Evolutionary conservation across 2,888 invertebrate species (phyloP).

Genomic region (Pimpla rufipes): DNA sequence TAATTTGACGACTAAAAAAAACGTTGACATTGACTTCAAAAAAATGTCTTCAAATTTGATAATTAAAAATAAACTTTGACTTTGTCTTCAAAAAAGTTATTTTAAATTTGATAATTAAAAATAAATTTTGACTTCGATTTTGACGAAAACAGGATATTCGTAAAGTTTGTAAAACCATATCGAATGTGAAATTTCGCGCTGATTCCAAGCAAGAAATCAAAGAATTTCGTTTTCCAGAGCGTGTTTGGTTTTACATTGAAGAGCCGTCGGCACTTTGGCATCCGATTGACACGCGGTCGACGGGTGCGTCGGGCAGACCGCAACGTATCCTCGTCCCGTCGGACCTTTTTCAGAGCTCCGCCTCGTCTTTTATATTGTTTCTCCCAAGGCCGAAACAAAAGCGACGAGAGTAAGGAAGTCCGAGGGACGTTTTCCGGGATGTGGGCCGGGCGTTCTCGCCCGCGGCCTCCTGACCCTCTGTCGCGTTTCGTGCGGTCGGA

Average conservation of each 20-base stretch:
- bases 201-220: too few relatives aligned
- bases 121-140: too few relatives aligned
- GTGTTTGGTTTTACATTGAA: not conserved
- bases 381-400: constrained; percentile 35
- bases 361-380: constrained; percentile 62
- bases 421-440: constrained; percentile 44
- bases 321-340: constrained; percentile 39
- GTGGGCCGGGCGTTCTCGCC: constrained; percentile 46
- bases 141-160: too few relatives aligned
- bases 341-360: constrained; percentile 14
- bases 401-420: constrained; percentile 21
- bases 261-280: constrained; percentile 30
- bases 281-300: constrained; percentile 35
- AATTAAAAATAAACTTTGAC: too few relatives aligned
- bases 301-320: constrained; percentile 32
- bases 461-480: constrained; percentile 46
- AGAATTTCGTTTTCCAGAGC: too few relatives aligned
- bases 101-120: too few relatives aligned
- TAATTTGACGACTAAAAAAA: too few relatives aligned
- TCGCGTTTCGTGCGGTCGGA: constrained; percentile 43
- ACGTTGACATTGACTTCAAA: too few relatives aligned
- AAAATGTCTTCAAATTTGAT: too few relatives aligned
- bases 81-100: too few relatives aligned
- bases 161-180: too few relatives aligned
- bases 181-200: too few relatives aligned